Conservation (phyloP, 2,113 vertebrate genomes). For the Microtus pennsylvanicus region DNA sequence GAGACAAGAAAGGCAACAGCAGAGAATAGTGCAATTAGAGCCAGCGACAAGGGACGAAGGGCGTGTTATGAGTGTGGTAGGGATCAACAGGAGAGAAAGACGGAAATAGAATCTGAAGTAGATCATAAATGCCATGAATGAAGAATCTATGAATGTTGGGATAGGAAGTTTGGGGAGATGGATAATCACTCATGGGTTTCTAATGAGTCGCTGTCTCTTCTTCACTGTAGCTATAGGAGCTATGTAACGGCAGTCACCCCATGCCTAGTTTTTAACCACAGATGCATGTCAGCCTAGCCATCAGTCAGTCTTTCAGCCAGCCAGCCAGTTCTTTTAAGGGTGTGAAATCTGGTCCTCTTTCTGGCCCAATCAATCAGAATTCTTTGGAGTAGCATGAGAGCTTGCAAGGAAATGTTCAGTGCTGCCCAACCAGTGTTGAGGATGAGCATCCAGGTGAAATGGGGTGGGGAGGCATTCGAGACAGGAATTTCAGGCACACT, state of each 20-base stretch:
- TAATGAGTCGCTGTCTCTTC: not conserved
- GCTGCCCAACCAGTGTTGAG: not conserved
- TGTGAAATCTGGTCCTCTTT: not conserved
- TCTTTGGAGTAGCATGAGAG: not conserved
- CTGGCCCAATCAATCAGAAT: slow-evolving; percentile 26
- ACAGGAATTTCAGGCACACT: not conserved
- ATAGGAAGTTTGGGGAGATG: not conserved
- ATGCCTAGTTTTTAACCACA: not conserved
- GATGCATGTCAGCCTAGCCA: not conserved
- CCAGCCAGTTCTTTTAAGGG: not conserved
- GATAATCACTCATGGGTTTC: not conserved
- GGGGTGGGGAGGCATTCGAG: too few species aligned
- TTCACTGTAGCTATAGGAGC: not conserved
- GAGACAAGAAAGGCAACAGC: not conserved
- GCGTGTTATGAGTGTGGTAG: not conserved
- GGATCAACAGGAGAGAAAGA: not conserved
- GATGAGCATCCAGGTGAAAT: not conserved
- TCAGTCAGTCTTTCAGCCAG: not conserved
- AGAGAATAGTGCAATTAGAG: not conserved
- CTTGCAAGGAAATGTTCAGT: not conserved
- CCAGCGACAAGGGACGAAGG: not conserved
- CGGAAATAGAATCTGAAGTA: not conserved
- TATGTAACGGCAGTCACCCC: not conserved
- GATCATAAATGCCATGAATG: not conserved
- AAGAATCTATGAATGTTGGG: not conserved